Evolutionary conservation across 1,140 invertebrate genomes (phyloP).

Genomic region (Apis cerana): DNA sequence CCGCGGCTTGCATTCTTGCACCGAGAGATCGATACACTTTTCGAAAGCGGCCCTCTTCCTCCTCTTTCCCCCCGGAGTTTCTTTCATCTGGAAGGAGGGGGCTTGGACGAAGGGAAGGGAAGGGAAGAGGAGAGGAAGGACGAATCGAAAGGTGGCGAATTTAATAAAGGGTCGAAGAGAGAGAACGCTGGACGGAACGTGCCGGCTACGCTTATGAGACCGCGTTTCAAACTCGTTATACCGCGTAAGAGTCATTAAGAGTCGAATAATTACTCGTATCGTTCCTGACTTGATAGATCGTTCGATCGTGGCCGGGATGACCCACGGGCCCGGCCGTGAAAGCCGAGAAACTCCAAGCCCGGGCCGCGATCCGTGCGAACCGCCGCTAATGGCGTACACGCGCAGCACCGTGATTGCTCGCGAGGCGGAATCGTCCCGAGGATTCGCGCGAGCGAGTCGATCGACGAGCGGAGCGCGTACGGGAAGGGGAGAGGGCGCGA

Average conservation of each 20-base stretch:
- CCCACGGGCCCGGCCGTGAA: conserved; percentile 45
- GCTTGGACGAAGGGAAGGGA: background rate
- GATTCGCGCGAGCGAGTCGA: background rate
- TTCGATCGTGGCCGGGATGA: conserved; percentile 68
- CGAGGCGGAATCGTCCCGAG: conserved; percentile 2
- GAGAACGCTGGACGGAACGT: background rate
- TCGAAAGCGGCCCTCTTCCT: background rate
- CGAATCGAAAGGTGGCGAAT: background rate
- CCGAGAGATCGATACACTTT: conserved; percentile 35
- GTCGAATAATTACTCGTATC: conserved; percentile 70
- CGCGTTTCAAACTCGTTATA: conserved; percentile 57
- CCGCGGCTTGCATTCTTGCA: conserved; percentile 48
- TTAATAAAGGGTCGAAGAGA: background rate
- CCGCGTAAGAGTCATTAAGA: conserved; percentile 69
- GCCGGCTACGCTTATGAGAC: conserved; percentile 48
- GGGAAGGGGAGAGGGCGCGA: background rate
- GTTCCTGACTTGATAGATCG: conserved; percentile 68
- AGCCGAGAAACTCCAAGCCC: conserved; percentile 22
- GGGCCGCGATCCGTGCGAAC: conserved; percentile 41
- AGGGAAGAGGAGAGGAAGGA: background rate
- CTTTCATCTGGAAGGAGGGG: background rate
- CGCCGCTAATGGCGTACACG: conserved; percentile 44
- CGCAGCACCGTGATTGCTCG: conserved; percentile 32
- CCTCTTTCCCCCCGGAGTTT: background rate
- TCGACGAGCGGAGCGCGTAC: too few species aligned